Percentiles rank a stretch among this genome's conserved stretches.
Conservation (phyloP, 2,113 vertebrate species). For the Motacilla alba region DNA sequence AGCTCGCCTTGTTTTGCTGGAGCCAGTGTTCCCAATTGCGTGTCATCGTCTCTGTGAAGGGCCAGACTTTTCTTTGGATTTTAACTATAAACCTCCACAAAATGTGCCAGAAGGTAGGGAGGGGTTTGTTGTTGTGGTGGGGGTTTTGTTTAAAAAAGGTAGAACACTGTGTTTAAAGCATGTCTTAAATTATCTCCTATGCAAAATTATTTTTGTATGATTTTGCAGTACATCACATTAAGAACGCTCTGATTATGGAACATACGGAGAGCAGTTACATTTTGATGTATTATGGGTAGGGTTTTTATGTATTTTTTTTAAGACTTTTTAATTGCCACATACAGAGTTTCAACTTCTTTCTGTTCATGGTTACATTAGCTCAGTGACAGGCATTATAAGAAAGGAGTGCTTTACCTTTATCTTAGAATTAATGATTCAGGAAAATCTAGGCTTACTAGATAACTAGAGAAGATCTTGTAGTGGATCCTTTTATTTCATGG, state of each 20-base stretch:
- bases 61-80: slow-evolving; percentile 90
- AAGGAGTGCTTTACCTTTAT: neutral
- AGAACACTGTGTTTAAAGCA: neutral
- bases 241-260: neutral
- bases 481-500: neutral
- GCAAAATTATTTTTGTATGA: neutral
- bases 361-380: neutral
- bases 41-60: slow-evolving; percentile 95
- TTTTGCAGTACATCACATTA: neutral
- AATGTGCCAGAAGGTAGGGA: slow-evolving; percentile 84
- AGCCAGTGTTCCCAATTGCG: slow-evolving; percentile 89
- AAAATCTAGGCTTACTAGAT: neutral
- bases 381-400: neutral
- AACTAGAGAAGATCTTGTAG: neutral
- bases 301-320: neutral
- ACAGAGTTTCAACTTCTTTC: neutral
- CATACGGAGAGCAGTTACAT: neutral
- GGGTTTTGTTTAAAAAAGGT: neutral
- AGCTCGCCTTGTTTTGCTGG: slow-evolving; percentile 83
- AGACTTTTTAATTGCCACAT: neutral
- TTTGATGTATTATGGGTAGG: neutral
- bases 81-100: slow-evolving; percentile 84
- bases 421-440: neutral
- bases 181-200: neutral
- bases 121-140: neutral